phyloP scores from a whole-genome alignment of 2,888 invertebrate species.

The Drosophila anomelani region DNA sequence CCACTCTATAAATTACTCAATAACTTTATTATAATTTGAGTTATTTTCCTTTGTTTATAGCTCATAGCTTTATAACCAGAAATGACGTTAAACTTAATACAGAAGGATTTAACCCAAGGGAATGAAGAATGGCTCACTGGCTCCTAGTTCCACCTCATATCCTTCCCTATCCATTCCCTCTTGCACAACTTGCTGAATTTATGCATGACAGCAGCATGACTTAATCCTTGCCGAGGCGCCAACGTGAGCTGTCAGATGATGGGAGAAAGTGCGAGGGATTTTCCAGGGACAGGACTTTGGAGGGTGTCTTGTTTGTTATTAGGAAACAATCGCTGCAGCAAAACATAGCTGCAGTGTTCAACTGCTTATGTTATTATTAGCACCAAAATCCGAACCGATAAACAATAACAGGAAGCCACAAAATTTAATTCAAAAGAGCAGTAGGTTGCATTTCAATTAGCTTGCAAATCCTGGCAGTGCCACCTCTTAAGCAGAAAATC shows the following conservation, averaged over 20 bases:
- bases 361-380: slow-evolving; percentile 55
- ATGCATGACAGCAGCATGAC: slow-evolving; percentile 66
- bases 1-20: background rate
- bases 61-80: background rate
- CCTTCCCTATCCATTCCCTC: background rate
- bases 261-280: slow-evolving; percentile 26
- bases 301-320: slow-evolving; percentile 37
- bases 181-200: slow-evolving; percentile 70
- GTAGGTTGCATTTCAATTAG: slow-evolving; percentile 25
- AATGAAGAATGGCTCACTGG: background rate
- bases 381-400: slow-evolving; percentile 52
- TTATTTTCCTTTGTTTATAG: background rate
- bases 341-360: slow-evolving; percentile 1
- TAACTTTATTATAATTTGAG: too few relatives aligned
- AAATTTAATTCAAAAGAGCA: slow-evolving; percentile 1
- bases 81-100: background rate
- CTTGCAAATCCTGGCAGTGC: slow-evolving; percentile 4
- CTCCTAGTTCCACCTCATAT: background rate
- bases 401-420: slow-evolving; percentile 41
- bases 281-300: slow-evolving; percentile 26
- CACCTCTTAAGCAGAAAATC: slow-evolving; percentile 28
- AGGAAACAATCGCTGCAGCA: slow-evolving; percentile 24
- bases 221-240: slow-evolving; percentile 65
- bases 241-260: slow-evolving; percentile 59
- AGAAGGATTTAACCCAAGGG: background rate